Conservation (phyloP, 2,113 vertebrate genomes). For the Heterotis niloticus region DNA sequence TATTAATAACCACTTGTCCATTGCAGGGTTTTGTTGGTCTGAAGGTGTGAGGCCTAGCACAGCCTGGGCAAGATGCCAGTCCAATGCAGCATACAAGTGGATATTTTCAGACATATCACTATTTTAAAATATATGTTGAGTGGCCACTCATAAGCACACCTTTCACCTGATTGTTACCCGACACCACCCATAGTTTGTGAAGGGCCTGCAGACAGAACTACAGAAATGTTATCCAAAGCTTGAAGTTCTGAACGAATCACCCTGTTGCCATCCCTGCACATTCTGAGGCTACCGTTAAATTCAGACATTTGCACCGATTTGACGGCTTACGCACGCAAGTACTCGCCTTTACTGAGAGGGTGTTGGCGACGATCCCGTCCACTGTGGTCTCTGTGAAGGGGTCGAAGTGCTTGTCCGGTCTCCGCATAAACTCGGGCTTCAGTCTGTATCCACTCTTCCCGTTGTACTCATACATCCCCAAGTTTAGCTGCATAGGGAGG, state of each 20-base stretch:
- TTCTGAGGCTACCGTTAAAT: too few relatives aligned
- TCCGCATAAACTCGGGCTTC: slow-evolving; percentile 86
- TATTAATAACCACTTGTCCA: neutral
- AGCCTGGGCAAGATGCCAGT: neutral
- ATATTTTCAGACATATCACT: too few relatives aligned
- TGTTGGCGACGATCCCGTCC: slow-evolving; percentile 86
- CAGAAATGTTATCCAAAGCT: too few relatives aligned
- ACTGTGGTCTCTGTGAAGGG: slow-evolving; percentile 83
- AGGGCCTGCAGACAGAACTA: too few relatives aligned
- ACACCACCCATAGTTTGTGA: too few relatives aligned
- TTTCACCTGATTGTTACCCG: too few relatives aligned
- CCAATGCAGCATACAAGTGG: too few relatives aligned
- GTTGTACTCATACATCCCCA: slow-evolving; percentile 86
- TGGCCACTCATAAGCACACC: too few relatives aligned
- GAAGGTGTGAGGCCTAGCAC: neutral
- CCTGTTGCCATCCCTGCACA: too few relatives aligned
- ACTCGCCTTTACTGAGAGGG: slow-evolving; percentile 80
- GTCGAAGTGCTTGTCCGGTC: slow-evolving; percentile 84
- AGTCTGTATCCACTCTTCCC: slow-evolving; percentile 82
- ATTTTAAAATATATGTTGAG: too few relatives aligned
- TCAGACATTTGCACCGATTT: too few relatives aligned
- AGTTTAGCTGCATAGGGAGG: slow-evolving; percentile 85
- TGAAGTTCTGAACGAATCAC: too few relatives aligned
- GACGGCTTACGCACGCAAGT: neutral
- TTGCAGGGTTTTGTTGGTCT: neutral